Evolutionary conservation across 2,113 vertebrate genomes (phyloP).

Genomic region (Apodemus sylvaticus): DNA sequence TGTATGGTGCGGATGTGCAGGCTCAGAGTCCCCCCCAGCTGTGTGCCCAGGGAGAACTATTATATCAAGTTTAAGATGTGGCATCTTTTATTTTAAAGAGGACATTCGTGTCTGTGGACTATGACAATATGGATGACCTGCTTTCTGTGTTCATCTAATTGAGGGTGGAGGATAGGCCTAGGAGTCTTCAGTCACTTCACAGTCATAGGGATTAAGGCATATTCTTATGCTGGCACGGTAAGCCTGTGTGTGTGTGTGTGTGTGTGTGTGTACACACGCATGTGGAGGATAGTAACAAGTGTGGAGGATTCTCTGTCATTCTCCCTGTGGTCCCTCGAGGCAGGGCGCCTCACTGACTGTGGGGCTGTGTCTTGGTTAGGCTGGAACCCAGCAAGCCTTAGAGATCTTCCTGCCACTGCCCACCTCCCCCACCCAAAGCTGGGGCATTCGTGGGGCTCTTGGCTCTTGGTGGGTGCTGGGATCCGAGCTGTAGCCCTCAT

Average conservation of each 20-base stretch:
- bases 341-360: not conserved
- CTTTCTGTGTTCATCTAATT: not conserved
- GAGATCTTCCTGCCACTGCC: not conserved
- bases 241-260: not conserved
- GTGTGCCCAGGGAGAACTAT: accelerated
- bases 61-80: not conserved
- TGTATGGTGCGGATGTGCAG: not conserved
- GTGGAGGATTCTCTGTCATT: not conserved
- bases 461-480: no score
- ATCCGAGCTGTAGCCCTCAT: not conserved
- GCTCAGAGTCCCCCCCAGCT: not conserved
- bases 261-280: not conserved
- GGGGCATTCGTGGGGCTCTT: not conserved
- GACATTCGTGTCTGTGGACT: not conserved
- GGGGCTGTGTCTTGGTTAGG: not conserved
- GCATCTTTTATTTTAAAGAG: not conserved
- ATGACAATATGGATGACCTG: not conserved
- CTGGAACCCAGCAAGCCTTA: not conserved
- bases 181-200: no score
- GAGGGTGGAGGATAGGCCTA: not conserved
- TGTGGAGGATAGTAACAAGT: not conserved
- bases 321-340: not conserved
- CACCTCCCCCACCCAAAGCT: not conserved
- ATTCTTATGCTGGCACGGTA: not conserved
- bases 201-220: accelerated